Base-by-base conservation (phyloP, 2,888 invertebrate species). In the Micropterix aruncella region DNA sequence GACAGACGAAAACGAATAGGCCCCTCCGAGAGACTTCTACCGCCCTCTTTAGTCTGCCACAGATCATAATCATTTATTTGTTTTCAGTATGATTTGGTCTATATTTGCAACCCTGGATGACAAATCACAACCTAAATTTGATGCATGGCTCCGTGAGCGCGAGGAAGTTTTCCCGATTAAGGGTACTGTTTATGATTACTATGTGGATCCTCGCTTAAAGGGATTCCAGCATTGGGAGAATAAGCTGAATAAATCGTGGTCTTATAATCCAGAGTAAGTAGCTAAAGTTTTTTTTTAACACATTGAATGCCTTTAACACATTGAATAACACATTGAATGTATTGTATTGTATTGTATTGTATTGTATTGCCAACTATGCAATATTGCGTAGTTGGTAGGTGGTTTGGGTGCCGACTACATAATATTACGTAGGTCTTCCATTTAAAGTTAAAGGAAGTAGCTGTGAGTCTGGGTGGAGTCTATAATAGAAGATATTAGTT, bases 111-210 rank as follows among this genome's bases (percentile, higher is more conserved):
- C 85, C 0, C 77, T 89, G 1, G 83, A 91, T 57, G 84, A 85
- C 43, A 80, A 80, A 19, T 79, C 91, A 1, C 75, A 91, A 2
- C 70, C 72, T 38, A 83, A 79, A 60, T 73, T 93, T 51, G 91
- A 91, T 65, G 74, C 73, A 50, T 89, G 80, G 68, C 74, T 89
- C 43, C 74, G 89, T 38, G 86, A 88, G 62, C 74, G 81, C 56
- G 87, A 88, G 58, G 80, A 81, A 5, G 65, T 79, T 3, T 91
- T 89, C 65, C 92, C 92, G 0, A 73, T 90, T 39, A 86, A 85
- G 56, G 91, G 90, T 57, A 88, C 88, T 0, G 77, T 92, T 5
- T 92, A 87, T 60, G 92, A 93, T 60, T 93, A 93, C 62, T 89
- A 73, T 58, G 86, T 92, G n/a, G 89, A 92, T 55, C 74, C 78